Base-by-base conservation (phyloP, 2,888 invertebrate genomes). In the Resseliella maxima region DNA sequence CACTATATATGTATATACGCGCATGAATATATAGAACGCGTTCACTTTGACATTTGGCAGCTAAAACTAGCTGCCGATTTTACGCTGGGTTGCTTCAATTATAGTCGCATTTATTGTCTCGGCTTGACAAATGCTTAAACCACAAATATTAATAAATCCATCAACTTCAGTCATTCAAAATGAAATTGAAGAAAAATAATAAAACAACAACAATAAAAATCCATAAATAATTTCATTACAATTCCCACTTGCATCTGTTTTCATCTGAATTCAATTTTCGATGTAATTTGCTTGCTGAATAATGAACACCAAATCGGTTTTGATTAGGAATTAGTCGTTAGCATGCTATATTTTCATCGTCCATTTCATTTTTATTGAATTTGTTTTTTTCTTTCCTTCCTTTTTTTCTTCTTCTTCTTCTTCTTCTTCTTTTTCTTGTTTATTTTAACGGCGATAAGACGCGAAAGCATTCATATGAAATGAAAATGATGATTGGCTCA, bases 211-310 rank as follows among this genome's bases (percentile, higher is more conserved):
- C n/a, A n/a, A n/a, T n/a, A n/a, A n/a, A n/a, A n/a, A n/a, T n/a
- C n/a, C n/a, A n/a, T n/a, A 72, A 31, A 72, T 31, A 31, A 15
- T 24, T 5, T 12, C 72, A 72, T 27, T 72, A 72, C 2, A n/a
- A 24, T 24, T 59, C 59, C 72, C 72, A 8, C 27, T 31, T 31
- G 46, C 41, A 41, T 41, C 18, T 50, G 6, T 72, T 31, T 35
- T 35, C 31, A 12, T 31, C 31, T 72, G 72, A 72, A 72, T 72
- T n/a, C 72, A 72, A 72, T 72, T n/a, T 59, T 59, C 59, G 24
- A 24, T 59, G n/a, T 59, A 59, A 59, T 24, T 72, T 72, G 31
- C 31, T 2, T 72, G 31, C 31, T 31, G 72, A 31, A 72, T 72
- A 72, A 27, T 31, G 27, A 59, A 72, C 31, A 72, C 3, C 12